Conservation (phyloP, 2,888 invertebrate species). For the Pammene aurita region DNA sequence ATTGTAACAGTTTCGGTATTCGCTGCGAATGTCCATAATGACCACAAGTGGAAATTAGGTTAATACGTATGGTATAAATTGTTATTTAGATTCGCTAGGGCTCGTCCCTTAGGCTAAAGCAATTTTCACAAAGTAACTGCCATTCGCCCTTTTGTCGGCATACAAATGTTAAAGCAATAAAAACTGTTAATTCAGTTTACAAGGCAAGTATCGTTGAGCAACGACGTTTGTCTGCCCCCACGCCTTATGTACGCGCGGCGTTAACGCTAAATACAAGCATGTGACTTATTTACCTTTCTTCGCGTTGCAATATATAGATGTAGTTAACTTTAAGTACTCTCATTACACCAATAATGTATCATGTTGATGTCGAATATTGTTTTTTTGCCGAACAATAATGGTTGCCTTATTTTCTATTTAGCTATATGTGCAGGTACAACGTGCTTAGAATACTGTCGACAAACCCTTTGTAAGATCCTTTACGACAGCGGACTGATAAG, state of each 20-base stretch:
- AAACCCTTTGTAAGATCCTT: not conserved
- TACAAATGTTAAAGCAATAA: conserved; percentile 37
- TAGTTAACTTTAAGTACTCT: conserved; percentile 38
- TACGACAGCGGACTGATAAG: not conserved
- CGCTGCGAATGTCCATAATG: conserved; percentile 1
- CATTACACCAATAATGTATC: conserved; percentile 30
- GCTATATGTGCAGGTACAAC: not conserved
- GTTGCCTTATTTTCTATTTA: conserved; percentile 16
- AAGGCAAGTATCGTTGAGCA: conserved; percentile 11
- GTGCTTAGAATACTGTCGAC: not conserved
- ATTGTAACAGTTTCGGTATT: conserved; percentile 4
- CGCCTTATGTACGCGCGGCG: conserved; percentile 32
- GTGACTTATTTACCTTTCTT: conserved; percentile 25
- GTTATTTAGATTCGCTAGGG: conserved; percentile 29
- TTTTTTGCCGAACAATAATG: conserved; percentile 14
- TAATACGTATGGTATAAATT: conserved; percentile 18
- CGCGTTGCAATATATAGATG: conserved; percentile 25
- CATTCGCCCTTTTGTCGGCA: conserved; percentile 28
- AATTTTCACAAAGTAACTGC: conserved; percentile 26
- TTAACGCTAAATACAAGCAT: conserved; percentile 27
- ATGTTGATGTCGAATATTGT: not conserved
- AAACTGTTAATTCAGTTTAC: conserved; percentile 8
- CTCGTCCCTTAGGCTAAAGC: conserved; percentile 26
- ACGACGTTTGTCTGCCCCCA: conserved; percentile 28
- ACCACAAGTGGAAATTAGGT: conserved; percentile 15